phyloP scores from a whole-genome alignment of 64 coral and sea anemone genomes.

The Hydrozoanthus tunicans region DNA sequence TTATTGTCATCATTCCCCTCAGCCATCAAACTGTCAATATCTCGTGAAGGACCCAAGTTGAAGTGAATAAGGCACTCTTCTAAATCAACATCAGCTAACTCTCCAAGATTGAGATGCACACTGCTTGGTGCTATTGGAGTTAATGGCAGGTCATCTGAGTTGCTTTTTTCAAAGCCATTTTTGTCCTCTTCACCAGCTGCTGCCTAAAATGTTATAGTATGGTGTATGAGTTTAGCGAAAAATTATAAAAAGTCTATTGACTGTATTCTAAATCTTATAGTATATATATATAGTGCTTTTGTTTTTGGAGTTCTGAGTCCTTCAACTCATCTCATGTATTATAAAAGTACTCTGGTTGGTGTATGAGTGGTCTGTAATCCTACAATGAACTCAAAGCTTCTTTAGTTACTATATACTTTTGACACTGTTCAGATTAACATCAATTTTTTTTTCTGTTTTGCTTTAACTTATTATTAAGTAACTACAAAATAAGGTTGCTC shows the following conservation, averaged over 20 bases:
- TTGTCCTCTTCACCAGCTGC: background rate
- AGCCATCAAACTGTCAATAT: conserved; percentile 40
- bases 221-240: background rate
- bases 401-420: too few species aligned
- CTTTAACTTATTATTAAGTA: too few species aligned
- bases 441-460: too few species aligned
- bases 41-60: background rate
- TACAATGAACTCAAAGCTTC: too few species aligned
- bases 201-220: background rate
- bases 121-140: conserved; percentile 24
- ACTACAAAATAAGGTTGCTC: too few species aligned
- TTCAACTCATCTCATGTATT: too few species aligned
- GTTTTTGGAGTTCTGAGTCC: too few species aligned
- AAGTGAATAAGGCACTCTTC: conserved; percentile 32
- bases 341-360: too few species aligned
- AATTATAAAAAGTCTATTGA: background rate
- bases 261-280: too few species aligned
- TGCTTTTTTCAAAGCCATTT: background rate
- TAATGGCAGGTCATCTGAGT: background rate
- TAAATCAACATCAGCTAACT: conserved; percentile 26
- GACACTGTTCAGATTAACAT: too few species aligned
- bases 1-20: conserved; percentile 29
- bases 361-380: too few species aligned
- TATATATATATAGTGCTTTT: too few species aligned
- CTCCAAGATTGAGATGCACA: conserved; percentile 28